Percentiles rank a stretch among this genome's conserved stretches.
Evolutionary conservation across 2,888 invertebrate species (phyloP).

Genomic region (Furcula furcula): DNA sequence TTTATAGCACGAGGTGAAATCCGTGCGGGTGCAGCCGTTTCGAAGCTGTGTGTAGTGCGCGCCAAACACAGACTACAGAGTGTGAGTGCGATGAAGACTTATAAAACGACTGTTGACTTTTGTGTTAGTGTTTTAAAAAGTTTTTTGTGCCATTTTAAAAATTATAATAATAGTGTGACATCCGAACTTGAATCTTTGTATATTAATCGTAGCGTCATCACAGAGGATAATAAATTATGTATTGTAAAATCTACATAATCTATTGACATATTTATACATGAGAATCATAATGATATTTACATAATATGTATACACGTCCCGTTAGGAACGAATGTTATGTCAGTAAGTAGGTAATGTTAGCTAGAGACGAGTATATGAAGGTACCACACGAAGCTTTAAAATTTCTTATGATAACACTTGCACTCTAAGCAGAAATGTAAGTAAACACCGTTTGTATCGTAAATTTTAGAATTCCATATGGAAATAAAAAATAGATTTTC

Average conservation of each 20-base stretch:
- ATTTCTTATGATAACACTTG: conserved; percentile 81
- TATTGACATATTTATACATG: conserved; percentile 81
- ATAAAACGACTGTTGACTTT: conserved; percentile 68
- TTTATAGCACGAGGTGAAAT: conserved; percentile 29
- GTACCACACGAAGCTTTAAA: conserved; percentile 82
- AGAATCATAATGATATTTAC: conserved; percentile 75
- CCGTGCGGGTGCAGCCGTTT: conserved; percentile 27
- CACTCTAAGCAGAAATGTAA: conserved; percentile 74
- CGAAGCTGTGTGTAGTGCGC: conserved; percentile 39
- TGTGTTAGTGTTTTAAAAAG: conserved; percentile 81
- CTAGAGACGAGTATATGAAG: conserved; percentile 72
- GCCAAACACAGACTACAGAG: conserved; percentile 43
- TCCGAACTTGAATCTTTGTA: conserved; percentile 81
- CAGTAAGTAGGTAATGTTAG: conserved; percentile 75
- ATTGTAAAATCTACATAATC: conserved; percentile 75
- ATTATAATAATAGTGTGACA: conserved; percentile 74
- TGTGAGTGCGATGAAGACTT: conserved; percentile 62
- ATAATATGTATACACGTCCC: conserved; percentile 81
- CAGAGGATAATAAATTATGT: conserved; percentile 76
- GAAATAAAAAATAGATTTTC: background rate
- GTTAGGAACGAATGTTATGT: conserved; percentile 81
- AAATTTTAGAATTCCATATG: conserved; percentile 35
- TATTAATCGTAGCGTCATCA: conserved; percentile 75
- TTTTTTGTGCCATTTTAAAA: conserved; percentile 81
- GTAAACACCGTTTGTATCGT: conserved; percentile 54